phyloP scores from a whole-genome alignment of 2,113 vertebrate species.

The Neopipo cinnamomea region DNA sequence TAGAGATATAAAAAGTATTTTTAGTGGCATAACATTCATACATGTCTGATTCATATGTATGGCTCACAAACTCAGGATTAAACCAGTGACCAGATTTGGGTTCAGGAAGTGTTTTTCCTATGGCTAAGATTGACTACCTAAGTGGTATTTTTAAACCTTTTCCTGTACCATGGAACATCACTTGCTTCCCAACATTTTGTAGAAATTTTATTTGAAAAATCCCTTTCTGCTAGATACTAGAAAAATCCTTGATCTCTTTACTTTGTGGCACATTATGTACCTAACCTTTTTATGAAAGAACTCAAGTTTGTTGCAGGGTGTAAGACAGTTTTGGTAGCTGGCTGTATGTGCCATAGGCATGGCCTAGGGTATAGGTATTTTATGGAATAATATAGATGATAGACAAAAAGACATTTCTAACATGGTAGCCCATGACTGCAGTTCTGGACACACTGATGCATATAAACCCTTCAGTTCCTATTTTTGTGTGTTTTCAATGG shows the following conservation, averaged over 20 bases:
- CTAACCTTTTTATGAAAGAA: not conserved
- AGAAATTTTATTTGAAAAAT: not conserved
- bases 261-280: not conserved
- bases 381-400: not conserved
- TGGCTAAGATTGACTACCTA: not conserved
- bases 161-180: not conserved
- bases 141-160: not conserved
- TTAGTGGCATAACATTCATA: not conserved
- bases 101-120: not conserved
- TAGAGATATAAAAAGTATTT: not conserved
- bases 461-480: not conserved
- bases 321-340: not conserved
- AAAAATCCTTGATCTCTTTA: not conserved
- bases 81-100: not conserved
- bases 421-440: not conserved
- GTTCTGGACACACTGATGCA: not conserved
- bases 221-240: not conserved
- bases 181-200: not conserved
- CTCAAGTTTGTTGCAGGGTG: not conserved
- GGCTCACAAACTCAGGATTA: not conserved
- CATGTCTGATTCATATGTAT: not conserved
- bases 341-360: not conserved
- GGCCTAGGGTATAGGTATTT: not conserved
- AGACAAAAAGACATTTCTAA: not conserved
- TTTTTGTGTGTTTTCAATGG: not conserved